phyloP scores from a whole-genome alignment of 1,140 invertebrate genomes.

The Caenorhabditis inopinata region DNA sequence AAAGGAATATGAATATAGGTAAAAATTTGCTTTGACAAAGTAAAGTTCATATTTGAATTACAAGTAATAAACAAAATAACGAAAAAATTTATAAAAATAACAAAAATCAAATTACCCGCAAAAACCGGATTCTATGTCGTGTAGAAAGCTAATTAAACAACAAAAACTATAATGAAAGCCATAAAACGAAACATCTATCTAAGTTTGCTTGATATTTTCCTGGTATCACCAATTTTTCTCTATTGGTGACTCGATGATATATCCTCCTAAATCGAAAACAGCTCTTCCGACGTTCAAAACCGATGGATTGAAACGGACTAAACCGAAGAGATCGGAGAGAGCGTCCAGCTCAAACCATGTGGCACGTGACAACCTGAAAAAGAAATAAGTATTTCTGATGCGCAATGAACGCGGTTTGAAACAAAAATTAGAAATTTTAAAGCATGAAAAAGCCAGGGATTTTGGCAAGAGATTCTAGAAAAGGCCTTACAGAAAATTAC shows the following conservation, averaged over 20 bases:
- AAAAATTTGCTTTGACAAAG: not conserved
- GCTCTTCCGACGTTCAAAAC: conserved; percentile 51
- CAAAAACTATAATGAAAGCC: not conserved
- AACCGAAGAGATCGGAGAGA: conserved; percentile 37
- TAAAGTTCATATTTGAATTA: too few species aligned
- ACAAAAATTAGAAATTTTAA: too few species aligned
- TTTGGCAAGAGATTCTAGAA: too few species aligned
- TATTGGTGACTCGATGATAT: conserved; percentile 58
- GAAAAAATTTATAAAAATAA: not conserved
- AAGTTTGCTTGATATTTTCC: too few species aligned
- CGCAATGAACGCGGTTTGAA: too few species aligned
- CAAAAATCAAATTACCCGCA: not conserved
- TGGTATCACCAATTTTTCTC: conserved; percentile 61
- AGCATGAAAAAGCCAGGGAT: too few species aligned
- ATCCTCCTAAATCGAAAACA: conserved; percentile 60
- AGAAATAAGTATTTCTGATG: too few species aligned
- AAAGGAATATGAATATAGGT: not conserved
- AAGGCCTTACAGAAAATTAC: too few species aligned
- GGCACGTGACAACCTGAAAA: conserved; percentile 32
- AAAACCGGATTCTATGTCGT: not conserved
- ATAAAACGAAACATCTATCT: not conserved
- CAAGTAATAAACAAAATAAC: not conserved
- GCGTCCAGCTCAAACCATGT: conserved; percentile 37
- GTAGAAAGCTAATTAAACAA: not conserved
- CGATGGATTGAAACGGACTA: conserved; percentile 54